A percentile compares a stretch with the other conserved stretches of the same genome.
These are phyloP conservation scores for Cryptosula pallasiana DNA, from an alignment of 2,888 invertebrate genomes.

Conservation along the genomic window DNA sequence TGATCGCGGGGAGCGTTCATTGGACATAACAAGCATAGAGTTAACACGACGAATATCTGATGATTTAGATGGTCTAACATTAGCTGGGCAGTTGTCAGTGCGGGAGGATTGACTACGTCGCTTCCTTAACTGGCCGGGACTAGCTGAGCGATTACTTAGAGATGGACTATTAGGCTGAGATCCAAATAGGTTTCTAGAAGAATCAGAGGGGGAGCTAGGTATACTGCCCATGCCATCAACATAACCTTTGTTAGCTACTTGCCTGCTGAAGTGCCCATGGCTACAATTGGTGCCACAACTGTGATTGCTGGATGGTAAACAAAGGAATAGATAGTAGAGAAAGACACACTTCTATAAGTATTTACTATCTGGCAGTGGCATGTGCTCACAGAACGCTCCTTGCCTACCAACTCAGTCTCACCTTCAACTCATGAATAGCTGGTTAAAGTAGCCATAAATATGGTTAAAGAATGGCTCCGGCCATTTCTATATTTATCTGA, in stretches of 20 bases:
- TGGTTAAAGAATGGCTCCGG: no score
- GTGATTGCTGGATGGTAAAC: background rate
- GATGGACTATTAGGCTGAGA: slow-evolving; percentile 9
- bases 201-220: slow-evolving; percentile 17
- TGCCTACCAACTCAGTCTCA: no score
- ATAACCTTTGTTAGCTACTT: slow-evolving; percentile 7
- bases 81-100: background rate
- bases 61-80: background rate
- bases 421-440: no score
- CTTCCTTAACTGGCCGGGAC: slow-evolving; percentile 3
- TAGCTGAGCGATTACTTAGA: slow-evolving; percentile 1
- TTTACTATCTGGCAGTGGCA: no score
- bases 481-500: no score
- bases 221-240: slow-evolving; percentile 22
- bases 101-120: slow-evolving; percentile 16
- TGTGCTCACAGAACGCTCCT: no score
- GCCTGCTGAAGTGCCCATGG: slow-evolving; percentile 3
- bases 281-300: background rate
- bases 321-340: background rate
- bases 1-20: background rate
- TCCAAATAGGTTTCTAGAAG: background rate
- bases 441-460: no score
- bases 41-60: slow-evolving; percentile 1
- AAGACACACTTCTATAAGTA: background rate
- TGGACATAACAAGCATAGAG: slow-evolving; percentile 1